These are phyloP conservation scores for Chrysocyon brachyurus DNA, from an alignment of 2,797 vertebrate genomes.

Conservation along the genomic window DNA sequence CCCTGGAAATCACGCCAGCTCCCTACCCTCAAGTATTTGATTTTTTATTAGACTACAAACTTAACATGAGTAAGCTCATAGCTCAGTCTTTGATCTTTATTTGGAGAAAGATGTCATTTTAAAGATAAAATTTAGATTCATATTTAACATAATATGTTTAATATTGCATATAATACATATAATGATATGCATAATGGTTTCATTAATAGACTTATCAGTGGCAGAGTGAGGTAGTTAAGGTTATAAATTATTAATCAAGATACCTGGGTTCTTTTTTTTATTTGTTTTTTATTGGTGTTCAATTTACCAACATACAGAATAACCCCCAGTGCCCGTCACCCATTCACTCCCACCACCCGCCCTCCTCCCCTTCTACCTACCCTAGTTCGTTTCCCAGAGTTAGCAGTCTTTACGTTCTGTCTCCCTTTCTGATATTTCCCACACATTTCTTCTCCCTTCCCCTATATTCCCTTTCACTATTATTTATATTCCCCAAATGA, in stretches of 20 bases:
- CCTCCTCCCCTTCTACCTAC: too few relatives aligned
- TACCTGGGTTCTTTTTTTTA: background rate
- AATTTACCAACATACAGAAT: too few relatives aligned
- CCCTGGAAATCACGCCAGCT: conserved; percentile 23
- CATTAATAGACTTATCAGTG: conserved; percentile 25
- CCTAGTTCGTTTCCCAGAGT: too few relatives aligned
- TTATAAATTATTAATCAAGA: conserved; percentile 52
- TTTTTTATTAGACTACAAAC: conserved; percentile 56
- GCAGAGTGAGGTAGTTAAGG: background rate
- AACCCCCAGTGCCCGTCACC: too few relatives aligned
- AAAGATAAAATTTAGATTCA: conserved; percentile 56
- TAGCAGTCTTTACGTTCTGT: too few relatives aligned
- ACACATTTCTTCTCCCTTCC: too few relatives aligned
- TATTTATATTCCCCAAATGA: too few relatives aligned
- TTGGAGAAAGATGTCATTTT: conserved; percentile 61
- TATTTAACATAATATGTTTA: conserved; percentile 22
- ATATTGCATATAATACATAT: background rate
- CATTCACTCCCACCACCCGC: too few relatives aligned
- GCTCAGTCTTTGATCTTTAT: conserved; percentile 28
- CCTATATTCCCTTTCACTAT: too few relatives aligned
- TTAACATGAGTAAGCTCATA: conserved; percentile 47
- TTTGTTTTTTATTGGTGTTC: too few relatives aligned
- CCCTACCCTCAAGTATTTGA: background rate
- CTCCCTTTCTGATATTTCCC: too few relatives aligned
- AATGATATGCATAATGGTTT: background rate